Base-by-base conservation (phyloP, 2,113 vertebrate genomes). In the Phylloscopus whistleri region DNA sequence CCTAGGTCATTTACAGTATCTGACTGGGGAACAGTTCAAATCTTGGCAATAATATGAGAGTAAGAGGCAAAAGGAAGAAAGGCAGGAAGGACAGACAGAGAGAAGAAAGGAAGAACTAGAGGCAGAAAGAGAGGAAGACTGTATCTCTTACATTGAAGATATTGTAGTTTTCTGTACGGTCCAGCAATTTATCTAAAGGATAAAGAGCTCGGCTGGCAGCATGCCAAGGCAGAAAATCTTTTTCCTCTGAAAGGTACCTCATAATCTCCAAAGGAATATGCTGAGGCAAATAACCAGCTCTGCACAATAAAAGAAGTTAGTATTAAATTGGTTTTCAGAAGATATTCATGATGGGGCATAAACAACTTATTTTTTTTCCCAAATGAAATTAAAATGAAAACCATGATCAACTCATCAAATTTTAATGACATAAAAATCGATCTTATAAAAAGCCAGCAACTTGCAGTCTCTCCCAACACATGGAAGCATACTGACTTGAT, bases 221-320 rank as follows among this genome's bases (percentile, higher is more conserved):
- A 16, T 99, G 99, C 99, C 99, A 99, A 56, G 99, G 99, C 90
- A 99, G 98, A 97, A 99, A 99, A 98, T 99, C 98, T 85, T 98
- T 98, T 97, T 99, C 99, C 83, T 98, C 98, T 55, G 99, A 98
- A 94, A 99, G 98, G 95, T 99, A 99, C 96, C 97, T 98, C 97
- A 99, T 99, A 96, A 99, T 98, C 98, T 99, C 99, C 96, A 99
- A 94, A 67, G 99, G 99, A 84, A 99, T 97, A 92, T 98, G 98
- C 97, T 99, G 99, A 92, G 99, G 99, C 97, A 99, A 98, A 98
- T 99, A 99, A 67, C 99, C 99, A 52, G 99, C 99, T 97, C 99
- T 99, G 97, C 31, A 97, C 46, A 96, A 92, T 68, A 74, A 96
- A 96, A 96, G 26, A 97, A 93, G 55, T 68, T 55, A 87, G 76